Percentiles rank a stretch among this genome's conserved stretches.
These are phyloP conservation scores for Agrochola lota DNA, from an alignment of 2,888 invertebrate genomes.

Conservation along the genomic window DNA sequence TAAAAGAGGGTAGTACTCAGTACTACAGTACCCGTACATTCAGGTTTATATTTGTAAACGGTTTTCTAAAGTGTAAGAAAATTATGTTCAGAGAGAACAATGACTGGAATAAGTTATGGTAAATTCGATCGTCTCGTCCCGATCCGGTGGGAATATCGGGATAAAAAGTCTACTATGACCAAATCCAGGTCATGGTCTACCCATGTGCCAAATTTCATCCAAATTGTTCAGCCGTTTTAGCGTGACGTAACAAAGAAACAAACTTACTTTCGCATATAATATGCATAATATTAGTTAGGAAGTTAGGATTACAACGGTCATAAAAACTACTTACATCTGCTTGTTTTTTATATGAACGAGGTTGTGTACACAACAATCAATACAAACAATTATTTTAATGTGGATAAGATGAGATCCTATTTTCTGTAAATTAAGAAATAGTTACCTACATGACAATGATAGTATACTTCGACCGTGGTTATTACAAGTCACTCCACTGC, in stretches of 20 bases:
- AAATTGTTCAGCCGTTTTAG: too few relatives aligned
- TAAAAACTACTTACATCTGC: too few relatives aligned
- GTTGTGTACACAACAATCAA: background rate
- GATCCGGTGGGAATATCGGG: too few relatives aligned
- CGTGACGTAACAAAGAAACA: too few relatives aligned
- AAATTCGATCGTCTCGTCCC: background rate
- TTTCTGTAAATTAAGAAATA: background rate
- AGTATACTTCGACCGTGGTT: background rate
- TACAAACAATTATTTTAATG: too few relatives aligned
- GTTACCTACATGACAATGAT: background rate
- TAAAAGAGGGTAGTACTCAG: background rate
- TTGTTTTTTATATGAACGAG: background rate
- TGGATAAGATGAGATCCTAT: background rate
- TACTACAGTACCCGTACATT: constrained; percentile 1
- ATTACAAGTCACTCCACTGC: background rate
- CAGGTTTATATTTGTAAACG: background rate
- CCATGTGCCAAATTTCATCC: too few relatives aligned
- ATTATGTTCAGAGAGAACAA: background rate
- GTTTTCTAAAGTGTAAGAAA: background rate
- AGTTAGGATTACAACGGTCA: too few relatives aligned
- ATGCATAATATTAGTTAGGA: too few relatives aligned
- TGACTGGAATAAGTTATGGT: background rate
- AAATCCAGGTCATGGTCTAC: too few relatives aligned
- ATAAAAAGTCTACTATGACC: too few relatives aligned
- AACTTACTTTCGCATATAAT: too few relatives aligned